Percentiles rank a stretch among this genome's conserved stretches.
Conservation (phyloP, 2,113 vertebrate genomes). For the Glareola pratincola region DNA sequence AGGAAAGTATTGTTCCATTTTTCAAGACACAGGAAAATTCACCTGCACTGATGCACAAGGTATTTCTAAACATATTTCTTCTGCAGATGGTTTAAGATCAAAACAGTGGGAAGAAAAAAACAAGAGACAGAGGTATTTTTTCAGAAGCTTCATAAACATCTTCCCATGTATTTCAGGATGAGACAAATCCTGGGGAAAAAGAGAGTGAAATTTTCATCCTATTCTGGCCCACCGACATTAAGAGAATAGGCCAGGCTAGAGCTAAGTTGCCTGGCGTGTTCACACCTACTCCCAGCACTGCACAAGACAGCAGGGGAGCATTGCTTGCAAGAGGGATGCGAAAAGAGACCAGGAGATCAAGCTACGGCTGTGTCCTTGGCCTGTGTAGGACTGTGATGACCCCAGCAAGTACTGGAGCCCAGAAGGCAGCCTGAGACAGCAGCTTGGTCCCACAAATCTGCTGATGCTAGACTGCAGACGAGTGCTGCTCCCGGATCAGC, state of each 20-base stretch:
- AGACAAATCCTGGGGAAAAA: neutral
- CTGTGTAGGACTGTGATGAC: neutral
- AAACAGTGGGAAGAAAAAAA: neutral
- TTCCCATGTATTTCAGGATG: neutral
- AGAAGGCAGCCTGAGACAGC: neutral
- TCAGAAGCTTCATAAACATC: neutral
- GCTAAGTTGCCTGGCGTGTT: neutral
- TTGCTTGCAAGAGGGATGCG: neutral
- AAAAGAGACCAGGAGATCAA: neutral
- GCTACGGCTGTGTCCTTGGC: neutral
- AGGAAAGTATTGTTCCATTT: constrained; percentile 40
- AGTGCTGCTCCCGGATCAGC: neutral
- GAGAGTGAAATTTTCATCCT: neutral
- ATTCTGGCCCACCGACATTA: fast-evolving
- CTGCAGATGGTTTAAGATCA: neutral
- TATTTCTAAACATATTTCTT: constrained; percentile 5
- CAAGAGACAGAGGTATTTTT: neutral
- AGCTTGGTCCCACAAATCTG: neutral
- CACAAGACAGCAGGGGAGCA: neutral
- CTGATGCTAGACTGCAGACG: neutral
- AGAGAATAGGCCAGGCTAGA: neutral
- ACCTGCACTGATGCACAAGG: neutral
- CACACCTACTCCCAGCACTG: neutral
- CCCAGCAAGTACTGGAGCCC: neutral
- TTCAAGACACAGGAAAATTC: constrained; percentile 35